A percentile compares a stretch with the other conserved stretches of the same genome.
phyloP scores from a whole-genome alignment of 2,113 vertebrate species.

The Serinus canaria region DNA sequence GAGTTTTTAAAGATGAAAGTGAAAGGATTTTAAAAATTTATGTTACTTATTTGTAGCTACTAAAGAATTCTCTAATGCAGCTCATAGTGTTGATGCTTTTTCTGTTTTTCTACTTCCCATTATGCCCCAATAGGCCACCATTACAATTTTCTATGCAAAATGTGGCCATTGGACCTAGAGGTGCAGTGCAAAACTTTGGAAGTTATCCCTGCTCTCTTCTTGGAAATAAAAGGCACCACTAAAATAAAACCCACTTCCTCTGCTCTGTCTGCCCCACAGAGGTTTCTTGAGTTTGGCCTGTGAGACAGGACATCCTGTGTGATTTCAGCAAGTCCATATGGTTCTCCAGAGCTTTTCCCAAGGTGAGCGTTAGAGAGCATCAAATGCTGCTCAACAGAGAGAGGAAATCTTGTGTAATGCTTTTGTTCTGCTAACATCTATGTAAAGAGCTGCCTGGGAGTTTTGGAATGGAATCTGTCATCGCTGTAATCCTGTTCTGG shows the following conservation, averaged over 20 bases:
- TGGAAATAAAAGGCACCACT: neutral
- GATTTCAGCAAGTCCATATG: conserved; percentile 32
- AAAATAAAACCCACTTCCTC: neutral
- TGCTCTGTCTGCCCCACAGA: neutral
- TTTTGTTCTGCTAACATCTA: conserved; percentile 67
- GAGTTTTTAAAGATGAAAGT: neutral
- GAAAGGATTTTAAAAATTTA: neutral
- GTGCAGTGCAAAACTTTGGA: neutral
- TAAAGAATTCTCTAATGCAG: neutral
- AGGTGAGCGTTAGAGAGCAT: conserved; percentile 65
- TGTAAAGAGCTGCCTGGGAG: conserved; percentile 67
- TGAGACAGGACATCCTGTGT: conserved; percentile 7
- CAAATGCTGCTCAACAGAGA: conserved; percentile 24
- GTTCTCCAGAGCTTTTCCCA: conserved; percentile 52
- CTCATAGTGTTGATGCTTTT: neutral
- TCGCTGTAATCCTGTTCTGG: conserved; percentile 48
- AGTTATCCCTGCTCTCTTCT: neutral
- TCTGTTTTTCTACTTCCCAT: neutral
- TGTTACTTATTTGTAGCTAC: neutral
- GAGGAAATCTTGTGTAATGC: conserved; percentile 66
- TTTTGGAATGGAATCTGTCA: conserved; percentile 70
- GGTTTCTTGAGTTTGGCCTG: neutral
- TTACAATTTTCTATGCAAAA: neutral
- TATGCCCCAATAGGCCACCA: neutral
- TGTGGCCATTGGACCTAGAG: neutral